Base-by-base conservation (phyloP, 2,113 vertebrate species). In the Nanorana parkeri region DNA sequence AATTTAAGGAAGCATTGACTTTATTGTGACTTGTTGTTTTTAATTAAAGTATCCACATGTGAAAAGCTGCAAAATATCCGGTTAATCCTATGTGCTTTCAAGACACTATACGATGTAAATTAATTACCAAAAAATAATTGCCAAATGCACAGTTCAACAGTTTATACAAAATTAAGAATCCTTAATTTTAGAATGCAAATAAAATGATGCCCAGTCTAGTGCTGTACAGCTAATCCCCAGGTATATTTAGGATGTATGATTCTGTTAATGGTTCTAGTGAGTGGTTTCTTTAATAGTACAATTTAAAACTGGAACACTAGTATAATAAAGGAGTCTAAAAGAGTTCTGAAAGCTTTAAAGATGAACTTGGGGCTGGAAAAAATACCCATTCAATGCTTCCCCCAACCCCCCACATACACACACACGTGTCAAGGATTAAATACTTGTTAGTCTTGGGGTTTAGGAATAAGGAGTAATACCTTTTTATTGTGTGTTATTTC, bases 31-130 rank as follows among this genome's bases (percentile, higher is more conserved):
- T 21, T 17, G 23, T 61, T 41, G 15, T 7, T 26, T 56, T n/a
- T 60, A n/a, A n/a, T n/a, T 60, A 36, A 56, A 11, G 5, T 60
- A 74, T 29, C 28, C 72, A 28, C 58, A 55, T 58, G 54, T 58
- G 28, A 58, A 74, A 55, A 58, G 16, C 26, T 74, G 41, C 41
- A 41, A 41, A 55, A 52, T 24, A 7, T 72, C n/a, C 10, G 13
- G 15, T 24, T 28, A 74, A 74, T 74, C 71, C 20, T 3, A 16
- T 58, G 54, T 55, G 71, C 55, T 58, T 75, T 74, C 2, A 20
- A 58, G 13, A 23, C 26, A 56, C 19, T 32, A 29, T 41, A 61
- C 55, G 17, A 23, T 75, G 2, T 75, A 41, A 75, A 24, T 61
- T 61, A 32, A 41, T 75, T 61, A 61, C 20, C 4, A 17, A 20